Base-by-base conservation (phyloP, 2,113 vertebrate species). In the Callocephalon fimbriatum region DNA sequence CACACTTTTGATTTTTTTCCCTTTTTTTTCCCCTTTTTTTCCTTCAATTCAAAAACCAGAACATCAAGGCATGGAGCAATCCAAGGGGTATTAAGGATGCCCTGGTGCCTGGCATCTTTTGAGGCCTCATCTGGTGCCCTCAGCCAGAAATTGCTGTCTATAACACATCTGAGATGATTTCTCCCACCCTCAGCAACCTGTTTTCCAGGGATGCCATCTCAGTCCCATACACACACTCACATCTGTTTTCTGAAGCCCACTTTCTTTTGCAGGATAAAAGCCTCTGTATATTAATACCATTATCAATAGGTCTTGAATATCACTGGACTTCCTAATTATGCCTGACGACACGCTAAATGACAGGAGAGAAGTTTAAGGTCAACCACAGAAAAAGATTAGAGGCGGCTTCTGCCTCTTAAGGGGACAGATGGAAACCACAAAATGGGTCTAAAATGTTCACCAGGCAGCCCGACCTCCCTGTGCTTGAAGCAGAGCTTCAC, bases 391-490 rank as follows among this genome's bases (percentile, higher is more conserved):
- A 58, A 63, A 77, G 71, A 81, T 12, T 16, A 90, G 20, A 21
- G 7, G 10, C 7, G 6, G 77, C n/a, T 88, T 90, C 53, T 73
- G 42, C 63, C 42, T 80, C 54, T 70, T 72, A 50, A 88, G 29
- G 78, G 81, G 54, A 23, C 21, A 17, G 51, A 84, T 71, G 42
- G 75, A 92, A 95, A 78, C 82, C 61, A 88, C 82, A 67, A 74
- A 63, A 66, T 61, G 72, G 40, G 32, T 66, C 72, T 84, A 42
- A 70, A 26, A 37, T 20, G 20, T 45, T 59, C 4, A 0, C 42
- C 29, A 1, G 25, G 29, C 61, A 68, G 54, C 66, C 38, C 2
- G 4, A 70, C 66, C 71, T 82, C 71, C 22, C 70, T 1, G 29
- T 5, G 45, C 70, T 63, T 20, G 13, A 1, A 1, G 31, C 2